Evolutionary conservation across 2,888 invertebrate genomes (phyloP), one percentile per base, ranked within the genome.

Genomic region (Flabesymbios commensalis): DNA sequence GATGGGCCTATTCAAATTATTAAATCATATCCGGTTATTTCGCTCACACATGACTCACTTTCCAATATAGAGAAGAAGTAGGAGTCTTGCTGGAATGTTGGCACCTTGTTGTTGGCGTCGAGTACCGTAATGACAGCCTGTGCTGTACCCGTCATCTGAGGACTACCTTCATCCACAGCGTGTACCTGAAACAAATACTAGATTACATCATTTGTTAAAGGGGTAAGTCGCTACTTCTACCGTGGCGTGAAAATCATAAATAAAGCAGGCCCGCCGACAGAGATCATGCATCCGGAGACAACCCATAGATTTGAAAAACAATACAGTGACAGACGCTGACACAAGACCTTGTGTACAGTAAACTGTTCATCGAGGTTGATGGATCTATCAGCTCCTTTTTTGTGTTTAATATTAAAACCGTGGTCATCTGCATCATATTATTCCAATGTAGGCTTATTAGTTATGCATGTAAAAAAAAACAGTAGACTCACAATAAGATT

Each of bases 101-200:
- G 84, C 1, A 70, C 64, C 55, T 83, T 79, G 70, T 82, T 81
- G 68, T 84, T 83, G 22, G 78, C 74, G 62, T 81, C 81, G 29
- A 68, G 69, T 7, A 82, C 66, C 5, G 66, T 62, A 29, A 82
- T 63, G 17, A 64, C 66, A 86, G 88, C 89, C 0, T 89, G 90
- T 0, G 91, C 88, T 0, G 90, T 90, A 0, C 90, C 91, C 0
- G 91, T 91, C 84, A 90, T 90, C 7, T 88, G 88, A 26, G 91
- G 88, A 17, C 60, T 62, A 17, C 71, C 71, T 14, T 36, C n/a
- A 52, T 70, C 71, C n/a, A 68, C 43, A 0, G 90, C 91, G 65
- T 90, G 87, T 0, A 91, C 90, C 91, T 67, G 29, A 10, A n/a
- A 3, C 26, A 48, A 19, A 24, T n/a, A 48, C 2, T 10, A 3